Evolutionary conservation across 2,797 vertebrate genomes (phyloP).

Genomic region (Cryptoprocta ferox): DNA sequence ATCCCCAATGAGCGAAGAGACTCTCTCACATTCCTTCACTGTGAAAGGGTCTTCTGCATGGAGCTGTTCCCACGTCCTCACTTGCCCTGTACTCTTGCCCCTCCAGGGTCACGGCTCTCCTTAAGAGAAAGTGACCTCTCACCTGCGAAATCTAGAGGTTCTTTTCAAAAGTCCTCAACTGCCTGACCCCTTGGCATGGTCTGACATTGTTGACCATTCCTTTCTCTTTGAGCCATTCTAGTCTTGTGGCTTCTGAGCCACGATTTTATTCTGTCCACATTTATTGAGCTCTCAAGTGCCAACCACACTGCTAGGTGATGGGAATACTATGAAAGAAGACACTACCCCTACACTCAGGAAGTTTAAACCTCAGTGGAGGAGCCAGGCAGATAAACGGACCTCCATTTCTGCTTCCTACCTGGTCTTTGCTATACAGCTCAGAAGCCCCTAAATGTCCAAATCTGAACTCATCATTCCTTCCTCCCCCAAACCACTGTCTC

Average conservation of each 20-base stretch:
- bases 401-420: neutral
- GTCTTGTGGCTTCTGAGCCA: conserved; percentile 44
- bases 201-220: conserved; percentile 15
- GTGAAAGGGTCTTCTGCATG: neutral
- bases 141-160: neutral
- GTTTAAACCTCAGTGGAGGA: neutral
- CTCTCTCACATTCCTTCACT: neutral
- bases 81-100: neutral
- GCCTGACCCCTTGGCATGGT: conserved; percentile 39
- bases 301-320: neutral
- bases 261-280: conserved; percentile 32
- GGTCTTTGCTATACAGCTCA: neutral
- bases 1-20: neutral
- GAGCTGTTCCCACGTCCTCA: neutral
- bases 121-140: conserved; percentile 19
- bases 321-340: neutral
- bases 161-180: conserved; percentile 5
- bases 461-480: conserved; percentile 25
- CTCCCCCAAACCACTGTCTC: neutral
- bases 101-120: neutral
- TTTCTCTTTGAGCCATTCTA: conserved; percentile 52
- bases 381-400: neutral
- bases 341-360: neutral
- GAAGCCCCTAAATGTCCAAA: neutral
- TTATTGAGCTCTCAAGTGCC: neutral